Evolutionary conservation across 2,797 vertebrate species (phyloP).

Genomic region (Stomatorhinus walkeri): DNA sequence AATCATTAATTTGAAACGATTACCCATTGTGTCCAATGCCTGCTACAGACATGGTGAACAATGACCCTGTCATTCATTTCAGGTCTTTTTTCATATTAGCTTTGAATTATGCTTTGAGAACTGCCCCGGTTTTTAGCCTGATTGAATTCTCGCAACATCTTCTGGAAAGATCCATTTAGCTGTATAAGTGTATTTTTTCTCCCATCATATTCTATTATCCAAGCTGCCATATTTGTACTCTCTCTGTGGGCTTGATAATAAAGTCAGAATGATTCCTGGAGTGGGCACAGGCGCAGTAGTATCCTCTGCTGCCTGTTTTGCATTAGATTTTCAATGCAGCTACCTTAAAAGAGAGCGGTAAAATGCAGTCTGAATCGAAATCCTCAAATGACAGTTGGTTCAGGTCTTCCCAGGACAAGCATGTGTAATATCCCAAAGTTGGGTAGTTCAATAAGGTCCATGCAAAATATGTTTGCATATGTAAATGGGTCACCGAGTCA

Average conservation of each 20-base stretch:
- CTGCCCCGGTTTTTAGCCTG: neutral
- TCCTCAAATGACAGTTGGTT: neutral
- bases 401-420: neutral
- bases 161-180: conserved; percentile 6
- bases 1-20: conserved; percentile 11
- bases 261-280: neutral
- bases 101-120: conserved; percentile 11
- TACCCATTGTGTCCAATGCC: neutral
- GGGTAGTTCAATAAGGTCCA: neutral
- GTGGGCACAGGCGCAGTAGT: neutral
- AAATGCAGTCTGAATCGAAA: neutral
- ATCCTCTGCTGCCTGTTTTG: neutral
- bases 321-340: neutral
- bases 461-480: neutral
- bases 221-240: neutral
- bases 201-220: neutral
- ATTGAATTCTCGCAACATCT: conserved; percentile 14
- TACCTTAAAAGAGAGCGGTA: neutral
- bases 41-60: neutral
- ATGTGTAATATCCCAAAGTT: neutral
- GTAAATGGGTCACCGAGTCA: neutral
- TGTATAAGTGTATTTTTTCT: neutral
- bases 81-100: neutral
- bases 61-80: neutral
- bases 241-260: neutral